These are phyloP conservation scores for Palythoa caribaeorum DNA, from an alignment of 92 coral and sea anemone genomes.

Conservation along the genomic window DNA sequence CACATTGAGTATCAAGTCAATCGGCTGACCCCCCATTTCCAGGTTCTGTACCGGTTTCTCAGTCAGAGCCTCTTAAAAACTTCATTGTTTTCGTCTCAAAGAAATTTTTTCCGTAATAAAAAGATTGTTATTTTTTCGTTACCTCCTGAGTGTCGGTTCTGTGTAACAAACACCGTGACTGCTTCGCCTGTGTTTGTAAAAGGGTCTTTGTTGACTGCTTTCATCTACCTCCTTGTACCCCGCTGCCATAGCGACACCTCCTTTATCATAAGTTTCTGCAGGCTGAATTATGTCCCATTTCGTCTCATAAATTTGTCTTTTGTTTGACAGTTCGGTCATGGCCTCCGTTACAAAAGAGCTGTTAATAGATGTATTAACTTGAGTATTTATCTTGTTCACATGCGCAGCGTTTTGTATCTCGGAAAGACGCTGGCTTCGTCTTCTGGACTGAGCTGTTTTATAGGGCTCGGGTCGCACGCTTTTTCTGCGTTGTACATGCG, in stretches of 20 bases:
- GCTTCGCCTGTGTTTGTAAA: conserved; percentile 14
- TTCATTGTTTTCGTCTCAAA: background rate
- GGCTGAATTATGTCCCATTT: background rate
- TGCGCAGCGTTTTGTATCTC: background rate
- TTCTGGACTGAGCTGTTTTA: conserved; percentile 13
- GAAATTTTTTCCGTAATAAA: background rate
- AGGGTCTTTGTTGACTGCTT: background rate
- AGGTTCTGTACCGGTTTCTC: no score
- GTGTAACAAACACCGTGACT: conserved; percentile 39
- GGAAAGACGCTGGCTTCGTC: conserved; percentile 18
- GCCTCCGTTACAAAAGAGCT: background rate
- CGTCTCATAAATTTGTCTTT: background rate
- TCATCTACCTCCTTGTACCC: background rate
- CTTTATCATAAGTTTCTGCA: background rate
- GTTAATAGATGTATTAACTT: background rate
- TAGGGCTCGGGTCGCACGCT: conserved; percentile 32
- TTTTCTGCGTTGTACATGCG: conserved; percentile 18
- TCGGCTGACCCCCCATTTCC: no score
- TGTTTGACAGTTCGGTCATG: background rate
- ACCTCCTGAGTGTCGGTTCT: conserved; percentile 41
- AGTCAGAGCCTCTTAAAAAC: no score
- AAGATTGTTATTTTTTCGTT: background rate
- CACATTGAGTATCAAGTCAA: no score
- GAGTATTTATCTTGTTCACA: background rate
- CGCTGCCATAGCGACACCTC: background rate